Evolutionary conservation across 1,140 invertebrate genomes (phyloP).

Genomic region (Linepithema humile): DNA sequence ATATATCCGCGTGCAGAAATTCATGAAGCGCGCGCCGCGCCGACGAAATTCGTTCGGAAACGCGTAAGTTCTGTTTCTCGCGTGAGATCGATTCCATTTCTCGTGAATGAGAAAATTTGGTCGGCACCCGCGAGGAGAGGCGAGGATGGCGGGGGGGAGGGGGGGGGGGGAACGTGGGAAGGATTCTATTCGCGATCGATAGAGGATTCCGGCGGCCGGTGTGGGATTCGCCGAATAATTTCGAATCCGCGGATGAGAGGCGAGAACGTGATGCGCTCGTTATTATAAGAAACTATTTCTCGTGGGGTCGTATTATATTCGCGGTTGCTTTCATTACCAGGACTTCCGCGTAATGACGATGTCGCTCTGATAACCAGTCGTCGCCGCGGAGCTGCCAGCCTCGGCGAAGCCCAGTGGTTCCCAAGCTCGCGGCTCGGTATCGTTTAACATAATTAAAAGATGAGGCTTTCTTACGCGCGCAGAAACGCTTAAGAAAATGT

Average conservation of each 20-base stretch:
- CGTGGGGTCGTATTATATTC: conserved; percentile 27
- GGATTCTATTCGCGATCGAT: conserved; percentile 55
- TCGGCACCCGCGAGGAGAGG: background rate
- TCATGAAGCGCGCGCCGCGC: background rate
- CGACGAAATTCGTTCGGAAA: conserved; percentile 18
- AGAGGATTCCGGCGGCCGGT: conserved; percentile 39
- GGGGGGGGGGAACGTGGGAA: background rate
- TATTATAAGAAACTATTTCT: conserved; percentile 44
- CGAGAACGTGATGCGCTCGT: background rate
- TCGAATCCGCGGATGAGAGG: conserved; percentile 23
- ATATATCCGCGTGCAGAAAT: conserved; percentile 27
- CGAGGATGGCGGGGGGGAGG: background rate
- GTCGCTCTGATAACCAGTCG: conserved; percentile 38
- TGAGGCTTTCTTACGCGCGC: background rate
- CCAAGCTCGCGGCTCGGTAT: background rate
- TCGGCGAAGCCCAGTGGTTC: conserved; percentile 23
- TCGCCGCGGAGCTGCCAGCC: background rate
- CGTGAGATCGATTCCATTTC: conserved; percentile 43
- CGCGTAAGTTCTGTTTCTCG: conserved; percentile 40
- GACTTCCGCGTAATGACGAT: conserved; percentile 34
- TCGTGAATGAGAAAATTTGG: conserved; percentile 51
- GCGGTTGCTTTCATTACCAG: conserved; percentile 38
- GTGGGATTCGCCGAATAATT: conserved; percentile 49
- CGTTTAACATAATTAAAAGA: conserved; percentile 52
- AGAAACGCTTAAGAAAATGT: conserved; percentile 2